Base-by-base conservation (phyloP, 2,113 vertebrate genomes). In the Varanus komodoensis region DNA sequence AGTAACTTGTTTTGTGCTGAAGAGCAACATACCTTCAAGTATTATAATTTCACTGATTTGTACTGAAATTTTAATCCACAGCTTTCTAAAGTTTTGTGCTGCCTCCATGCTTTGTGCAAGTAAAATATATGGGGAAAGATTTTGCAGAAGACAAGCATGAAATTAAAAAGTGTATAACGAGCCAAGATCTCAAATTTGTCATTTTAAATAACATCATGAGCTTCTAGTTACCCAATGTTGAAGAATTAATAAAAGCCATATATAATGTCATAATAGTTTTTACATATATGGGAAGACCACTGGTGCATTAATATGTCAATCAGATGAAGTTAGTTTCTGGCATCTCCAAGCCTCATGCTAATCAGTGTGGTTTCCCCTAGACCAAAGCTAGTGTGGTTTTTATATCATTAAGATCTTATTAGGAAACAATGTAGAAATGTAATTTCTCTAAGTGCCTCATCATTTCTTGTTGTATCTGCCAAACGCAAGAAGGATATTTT, bases 111-210 rank as follows among this genome's bases (percentile, higher is more conserved):
- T 97, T 97, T 91, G 52, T 93, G 91, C 96, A 96, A 3, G 0
- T 93, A 94, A 97, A 97, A 97, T 97, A 86, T 97, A 97, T 97
- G 93, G 90, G 94, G 91, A 95, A 96, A 93, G 95, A 96, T 97
- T 87, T 96, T 95, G 94, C 88, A 54, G 86, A 96, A 97, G 97
- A 97, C 96, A 97, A 96, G 96, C 96, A 96, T 97, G 96, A 97
- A 97, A 98, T 97, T 97, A 96, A 97, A 97, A 97, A 97, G 84
- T 97, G 92, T 93, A 94, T 96, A 97, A 97, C 96, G 95, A 96
- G 91, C 84, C 92, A 90, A 95, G 88, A 85, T 93, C 93, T 91
- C 89, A 94, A 95, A 91, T 97, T 95, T 85, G 91, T 97, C 96
- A 96, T 91, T 96, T 93, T 84, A 93, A 95, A 97, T 94, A 97